Evolutionary conservation across 2,797 vertebrate genomes (phyloP).

Genomic region (Hipposideros larvatus): DNA sequence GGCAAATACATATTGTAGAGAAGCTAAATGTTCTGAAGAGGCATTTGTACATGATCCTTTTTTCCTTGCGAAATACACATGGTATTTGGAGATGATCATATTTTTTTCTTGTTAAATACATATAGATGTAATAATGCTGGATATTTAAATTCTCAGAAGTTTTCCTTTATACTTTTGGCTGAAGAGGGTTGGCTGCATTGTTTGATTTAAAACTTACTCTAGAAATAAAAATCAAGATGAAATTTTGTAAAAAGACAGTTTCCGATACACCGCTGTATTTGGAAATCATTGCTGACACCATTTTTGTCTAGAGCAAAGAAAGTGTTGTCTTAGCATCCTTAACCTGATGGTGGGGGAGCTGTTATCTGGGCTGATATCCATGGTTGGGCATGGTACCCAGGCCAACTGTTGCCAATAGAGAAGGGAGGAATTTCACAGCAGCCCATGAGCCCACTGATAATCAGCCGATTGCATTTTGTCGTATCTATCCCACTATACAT

Average conservation of each 20-base stretch:
- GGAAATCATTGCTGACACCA: neutral
- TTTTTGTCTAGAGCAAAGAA: neutral
- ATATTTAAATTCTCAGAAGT: neutral
- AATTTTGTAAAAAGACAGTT: neutral
- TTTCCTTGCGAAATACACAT: neutral
- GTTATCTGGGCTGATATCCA: neutral
- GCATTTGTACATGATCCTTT: neutral
- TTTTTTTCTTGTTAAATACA: slow-evolving; percentile 21
- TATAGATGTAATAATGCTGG: neutral
- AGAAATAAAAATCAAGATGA: neutral
- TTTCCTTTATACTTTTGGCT: neutral
- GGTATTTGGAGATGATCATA: neutral
- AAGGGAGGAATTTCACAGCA: neutral
- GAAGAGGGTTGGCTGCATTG: neutral
- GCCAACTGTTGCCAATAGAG: neutral
- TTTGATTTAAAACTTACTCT: slow-evolving; percentile 15
- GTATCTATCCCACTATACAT: neutral
- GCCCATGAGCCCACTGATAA: neutral
- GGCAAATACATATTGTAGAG: neutral
- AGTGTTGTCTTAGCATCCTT: neutral
- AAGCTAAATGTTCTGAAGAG: neutral
- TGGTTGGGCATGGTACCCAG: too few relatives aligned
- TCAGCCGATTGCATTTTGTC: neutral
- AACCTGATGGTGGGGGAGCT: neutral
- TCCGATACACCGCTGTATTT: neutral